phyloP scores from a whole-genome alignment of 2,888 invertebrate genomes.

The Ichneumoninae sp. region DNA sequence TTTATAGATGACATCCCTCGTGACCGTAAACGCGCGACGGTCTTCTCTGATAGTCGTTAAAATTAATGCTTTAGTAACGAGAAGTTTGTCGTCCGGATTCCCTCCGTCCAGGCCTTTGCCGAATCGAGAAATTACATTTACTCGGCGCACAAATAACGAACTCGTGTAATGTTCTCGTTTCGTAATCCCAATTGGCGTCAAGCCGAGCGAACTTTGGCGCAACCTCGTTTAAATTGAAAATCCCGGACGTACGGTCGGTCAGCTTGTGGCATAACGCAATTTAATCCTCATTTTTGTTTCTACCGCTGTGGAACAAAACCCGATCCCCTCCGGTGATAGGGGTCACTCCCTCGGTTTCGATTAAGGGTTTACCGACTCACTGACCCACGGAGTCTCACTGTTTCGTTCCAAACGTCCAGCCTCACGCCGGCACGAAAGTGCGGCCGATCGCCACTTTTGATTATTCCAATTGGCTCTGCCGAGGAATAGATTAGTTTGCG shows the following conservation, averaged over 20 bases:
- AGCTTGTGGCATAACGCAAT: slow-evolving; percentile 58
- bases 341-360: slow-evolving; percentile 67
- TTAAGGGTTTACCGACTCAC: slow-evolving; percentile 67
- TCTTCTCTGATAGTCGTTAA: slow-evolving; percentile 63
- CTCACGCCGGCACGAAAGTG: slow-evolving; percentile 26
- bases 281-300: slow-evolving; percentile 72
- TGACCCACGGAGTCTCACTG: slow-evolving; percentile 69
- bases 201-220: neutral
- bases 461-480: slow-evolving; percentile 24
- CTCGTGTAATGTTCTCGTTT: slow-evolving; percentile 4
- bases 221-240: slow-evolving; percentile 63
- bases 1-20: slow-evolving; percentile 68
- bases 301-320: slow-evolving; percentile 69
- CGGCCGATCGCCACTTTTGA: slow-evolving; percentile 51
- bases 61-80: slow-evolving; percentile 66
- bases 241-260: slow-evolving; percentile 45
- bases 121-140: slow-evolving; percentile 38
- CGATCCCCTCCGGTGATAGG: slow-evolving; percentile 76
- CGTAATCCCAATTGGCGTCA: neutral
- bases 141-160: slow-evolving; percentile 25
- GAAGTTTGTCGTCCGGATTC: slow-evolving; percentile 31
- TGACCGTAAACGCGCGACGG: slow-evolving; percentile 67
- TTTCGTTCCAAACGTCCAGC: slow-evolving; percentile 42
- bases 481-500: neutral
- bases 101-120: neutral